Conservation (phyloP, 2,113 vertebrate species). For the Centropus bengalensis region DNA sequence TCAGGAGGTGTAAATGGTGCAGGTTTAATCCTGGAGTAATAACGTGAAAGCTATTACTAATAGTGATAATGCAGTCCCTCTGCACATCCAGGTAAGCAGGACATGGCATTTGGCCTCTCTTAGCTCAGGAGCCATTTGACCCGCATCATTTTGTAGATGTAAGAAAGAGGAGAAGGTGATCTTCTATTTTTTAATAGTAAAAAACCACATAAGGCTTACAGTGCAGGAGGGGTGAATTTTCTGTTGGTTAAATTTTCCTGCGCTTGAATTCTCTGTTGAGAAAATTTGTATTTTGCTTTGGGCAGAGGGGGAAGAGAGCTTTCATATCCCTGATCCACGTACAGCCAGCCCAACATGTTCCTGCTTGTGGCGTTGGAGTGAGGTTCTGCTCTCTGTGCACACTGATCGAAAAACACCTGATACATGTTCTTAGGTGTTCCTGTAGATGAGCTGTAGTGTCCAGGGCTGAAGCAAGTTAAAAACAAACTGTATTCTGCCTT, state of each 20-base stretch:
- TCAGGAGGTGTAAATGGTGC: neutral
- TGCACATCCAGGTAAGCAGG: neutral
- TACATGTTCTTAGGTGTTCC: neutral
- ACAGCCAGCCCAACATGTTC: neutral
- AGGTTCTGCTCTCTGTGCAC: neutral
- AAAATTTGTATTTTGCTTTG: neutral
- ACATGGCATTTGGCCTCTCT: neutral
- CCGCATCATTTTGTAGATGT: neutral
- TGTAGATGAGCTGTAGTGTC: neutral
- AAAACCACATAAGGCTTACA: neutral
- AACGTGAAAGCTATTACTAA: neutral
- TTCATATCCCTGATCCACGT: neutral
- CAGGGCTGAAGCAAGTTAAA: neutral
- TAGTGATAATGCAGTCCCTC: neutral
- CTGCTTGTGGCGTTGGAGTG: neutral
- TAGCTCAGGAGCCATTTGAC: neutral
- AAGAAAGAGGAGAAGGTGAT: neutral
- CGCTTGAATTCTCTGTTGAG: neutral
- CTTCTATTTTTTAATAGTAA: neutral
- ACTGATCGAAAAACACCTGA: conserved; percentile 4
- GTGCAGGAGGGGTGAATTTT: neutral
- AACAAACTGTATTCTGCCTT: neutral
- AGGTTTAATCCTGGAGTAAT: neutral
- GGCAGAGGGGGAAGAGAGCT: neutral
- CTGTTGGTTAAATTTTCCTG: rapidly evolving